phyloP scores from a whole-genome alignment of 1,140 invertebrate species.

The Achroia grisella region DNA sequence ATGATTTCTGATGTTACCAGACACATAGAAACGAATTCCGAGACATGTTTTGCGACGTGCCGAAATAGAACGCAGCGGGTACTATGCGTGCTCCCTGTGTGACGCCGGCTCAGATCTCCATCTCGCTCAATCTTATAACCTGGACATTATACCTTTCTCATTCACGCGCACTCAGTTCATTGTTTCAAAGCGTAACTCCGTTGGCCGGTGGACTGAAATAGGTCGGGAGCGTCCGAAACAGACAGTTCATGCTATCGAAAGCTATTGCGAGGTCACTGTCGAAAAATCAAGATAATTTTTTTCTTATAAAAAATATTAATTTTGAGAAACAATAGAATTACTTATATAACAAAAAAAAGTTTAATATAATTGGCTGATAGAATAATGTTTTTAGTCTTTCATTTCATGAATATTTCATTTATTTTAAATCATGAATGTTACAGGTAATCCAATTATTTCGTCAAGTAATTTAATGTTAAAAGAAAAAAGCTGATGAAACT shows the following conservation, averaged over 20 bases:
- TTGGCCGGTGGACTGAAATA: constrained; percentile 64
- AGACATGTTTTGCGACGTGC: constrained; percentile 69
- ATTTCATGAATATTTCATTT: no score
- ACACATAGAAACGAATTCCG: constrained; percentile 70
- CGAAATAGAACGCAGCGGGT: constrained; percentile 67
- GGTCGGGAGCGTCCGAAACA: constrained; percentile 64
- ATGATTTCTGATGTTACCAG: constrained; percentile 67
- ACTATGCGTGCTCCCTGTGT: constrained; percentile 62
- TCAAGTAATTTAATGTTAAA: no score
- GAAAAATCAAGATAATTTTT: constrained; percentile 32
- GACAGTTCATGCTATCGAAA: constrained; percentile 61
- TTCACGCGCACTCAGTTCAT: constrained; percentile 59
- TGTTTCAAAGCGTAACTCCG: constrained; percentile 59
- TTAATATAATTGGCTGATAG: no score
- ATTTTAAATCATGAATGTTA: no score
- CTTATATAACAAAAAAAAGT: no score
- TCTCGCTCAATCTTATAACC: constrained; percentile 47
- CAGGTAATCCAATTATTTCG: no score
- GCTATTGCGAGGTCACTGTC: constrained; percentile 62
- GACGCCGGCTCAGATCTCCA: constrained; percentile 42
- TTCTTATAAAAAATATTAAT: constrained; percentile 18
- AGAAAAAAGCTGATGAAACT: no score
- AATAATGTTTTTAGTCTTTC: no score
- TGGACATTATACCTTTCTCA: constrained; percentile 47
- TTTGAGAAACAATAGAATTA: no score